Evolutionary conservation across 2,888 invertebrate species (phyloP).

Genomic region (Drosophila stalkeri): DNA sequence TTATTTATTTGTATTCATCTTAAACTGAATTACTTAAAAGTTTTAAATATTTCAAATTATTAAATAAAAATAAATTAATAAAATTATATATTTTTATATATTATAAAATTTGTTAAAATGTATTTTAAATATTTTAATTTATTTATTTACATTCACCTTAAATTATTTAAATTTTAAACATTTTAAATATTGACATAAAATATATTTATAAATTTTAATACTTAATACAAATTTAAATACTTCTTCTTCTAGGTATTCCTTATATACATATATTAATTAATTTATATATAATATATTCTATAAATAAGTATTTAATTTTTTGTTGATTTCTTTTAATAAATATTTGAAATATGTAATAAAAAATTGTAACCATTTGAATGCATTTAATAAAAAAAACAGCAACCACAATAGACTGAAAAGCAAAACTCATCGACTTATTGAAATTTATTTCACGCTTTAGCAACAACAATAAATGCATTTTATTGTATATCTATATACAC

Average conservation of each 20-base stretch:
- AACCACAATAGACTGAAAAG: conserved; percentile 42
- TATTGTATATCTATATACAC: conserved; percentile 1
- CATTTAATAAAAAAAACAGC: conserved; percentile 22
- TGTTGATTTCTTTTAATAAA: conserved; percentile 20
- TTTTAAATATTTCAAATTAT: no score
- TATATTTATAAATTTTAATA: background rate
- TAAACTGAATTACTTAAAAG: no score
- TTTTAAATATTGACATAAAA: background rate
- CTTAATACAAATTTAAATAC: no score
- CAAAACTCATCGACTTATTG: conserved; percentile 51
- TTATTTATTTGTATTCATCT: no score
- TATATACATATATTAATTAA: background rate
- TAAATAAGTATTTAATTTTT: background rate
- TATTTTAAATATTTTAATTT: no score
- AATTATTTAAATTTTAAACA: no score
- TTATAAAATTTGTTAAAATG: no score
- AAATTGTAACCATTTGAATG: conserved; percentile 49
- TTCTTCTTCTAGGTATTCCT: no score
- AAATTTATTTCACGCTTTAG: conserved; percentile 41
- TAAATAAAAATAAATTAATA: no score
- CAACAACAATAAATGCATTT: conserved; percentile 16
- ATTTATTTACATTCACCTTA: no score
- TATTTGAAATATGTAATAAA: conserved; percentile 38
- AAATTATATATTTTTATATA: no score
- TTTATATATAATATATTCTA: background rate